Evolutionary conservation across 2,113 vertebrate genomes (phyloP), one percentile per base, ranked within the genome.

Genomic region (Megaceryle torquata): DNA sequence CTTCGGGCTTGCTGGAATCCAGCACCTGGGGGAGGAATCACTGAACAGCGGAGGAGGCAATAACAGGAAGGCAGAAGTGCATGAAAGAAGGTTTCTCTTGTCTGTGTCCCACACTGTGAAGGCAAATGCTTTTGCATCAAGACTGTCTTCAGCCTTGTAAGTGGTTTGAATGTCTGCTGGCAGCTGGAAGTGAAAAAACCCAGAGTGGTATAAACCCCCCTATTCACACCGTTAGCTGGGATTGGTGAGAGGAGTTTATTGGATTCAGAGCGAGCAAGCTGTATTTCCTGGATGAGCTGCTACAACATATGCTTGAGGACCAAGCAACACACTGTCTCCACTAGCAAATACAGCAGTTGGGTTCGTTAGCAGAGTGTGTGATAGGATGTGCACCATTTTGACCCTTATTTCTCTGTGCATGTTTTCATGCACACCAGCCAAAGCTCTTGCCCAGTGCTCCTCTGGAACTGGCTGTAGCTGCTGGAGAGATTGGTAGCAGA

Each of bases 311-410:
- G 24, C 63, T 44, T 16, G 24, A 44, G 33, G 37, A 35, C 39
- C 0, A 2, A 83, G 57, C 43, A 1, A 2, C 20, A 10, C 2
- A 4, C 31, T n/a, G 48, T 65, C 17, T 61, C 20, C 8, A 5
- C 31, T 17, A 41, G 60, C n/a, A 77, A 80, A 48, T 15, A 10
- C 10, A 46, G 39, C 60, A 48, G 78, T 35, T 3, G 8, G 35
- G 31, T 44, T 93, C 6, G 5, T 82, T 72, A 69, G 50, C 71
- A 57, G 78, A 54, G 67, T 9, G 19, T 3, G 2, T 81, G 33
- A 15, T 29, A 39, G 43, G 17, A 14, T 35, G 22, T 33, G n/a
- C 51, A 16, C 9, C 35, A 11, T 65, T 87, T 51, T 44, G 63
- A 39, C 82, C 37, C 18, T 76, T 29, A 2, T 1, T 71, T 79